Percentiles rank a stretch among this genome's conserved stretches.
phyloP scores from a whole-genome alignment of 1,140 invertebrate genomes.

The Lutraria rhynchaena region DNA sequence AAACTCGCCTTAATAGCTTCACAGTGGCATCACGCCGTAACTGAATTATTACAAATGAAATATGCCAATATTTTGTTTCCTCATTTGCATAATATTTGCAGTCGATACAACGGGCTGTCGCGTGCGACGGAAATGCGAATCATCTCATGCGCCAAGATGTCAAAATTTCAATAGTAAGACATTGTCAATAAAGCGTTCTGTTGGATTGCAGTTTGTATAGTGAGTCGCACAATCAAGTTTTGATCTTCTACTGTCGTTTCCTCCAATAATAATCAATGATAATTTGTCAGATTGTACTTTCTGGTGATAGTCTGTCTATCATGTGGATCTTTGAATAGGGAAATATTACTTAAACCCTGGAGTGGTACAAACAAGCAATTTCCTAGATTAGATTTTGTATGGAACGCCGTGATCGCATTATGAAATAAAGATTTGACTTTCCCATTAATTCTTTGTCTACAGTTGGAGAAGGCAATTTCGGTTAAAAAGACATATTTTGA shows the following conservation, averaged over 20 bases:
- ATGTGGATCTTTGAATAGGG: conserved; percentile 17
- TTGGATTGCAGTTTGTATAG: conserved; percentile 1
- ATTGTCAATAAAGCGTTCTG: conserved; percentile 34
- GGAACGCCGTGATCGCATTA: too few relatives aligned
- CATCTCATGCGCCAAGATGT: conserved; percentile 19
- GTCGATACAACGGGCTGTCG: conserved; percentile 4
- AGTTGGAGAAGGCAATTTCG: too few relatives aligned
- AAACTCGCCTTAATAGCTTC: too few relatives aligned
- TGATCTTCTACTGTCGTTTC: not conserved
- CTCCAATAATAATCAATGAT: conserved; percentile 39
- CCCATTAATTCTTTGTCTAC: too few relatives aligned
- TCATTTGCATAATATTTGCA: conserved; percentile 18
- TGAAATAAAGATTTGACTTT: too few relatives aligned
- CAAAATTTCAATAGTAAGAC: conserved; percentile 33
- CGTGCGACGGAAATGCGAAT: conserved; percentile 13
- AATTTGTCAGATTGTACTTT: conserved; percentile 42
- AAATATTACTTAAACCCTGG: conserved; percentile 40
- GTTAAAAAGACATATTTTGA: too few relatives aligned
- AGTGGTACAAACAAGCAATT: conserved; percentile 29
- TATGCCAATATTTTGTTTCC: not conserved
- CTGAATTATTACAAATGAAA: conserved; percentile 27
- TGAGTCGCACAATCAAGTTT: too few relatives aligned
- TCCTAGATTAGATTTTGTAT: conserved; percentile 19
- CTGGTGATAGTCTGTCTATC: conserved; percentile 31
- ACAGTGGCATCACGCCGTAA: not conserved